A percentile compares a stretch with the other conserved stretches of the same genome.
Evolutionary conservation across 2,797 vertebrate genomes (phyloP).

Genomic region (Apogon talboti): DNA sequence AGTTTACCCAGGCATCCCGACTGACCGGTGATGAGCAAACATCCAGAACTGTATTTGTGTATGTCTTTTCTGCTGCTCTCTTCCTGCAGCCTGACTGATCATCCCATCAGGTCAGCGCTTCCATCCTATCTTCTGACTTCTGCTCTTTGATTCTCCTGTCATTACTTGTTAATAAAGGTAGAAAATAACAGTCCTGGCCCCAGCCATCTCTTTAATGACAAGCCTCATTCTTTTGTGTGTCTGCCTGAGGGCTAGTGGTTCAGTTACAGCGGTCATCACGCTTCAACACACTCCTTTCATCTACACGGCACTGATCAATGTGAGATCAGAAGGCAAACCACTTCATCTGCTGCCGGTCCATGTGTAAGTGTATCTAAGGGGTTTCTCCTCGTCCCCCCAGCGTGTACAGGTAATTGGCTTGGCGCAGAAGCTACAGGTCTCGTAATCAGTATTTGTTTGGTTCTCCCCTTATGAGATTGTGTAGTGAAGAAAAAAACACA

Average conservation of each 20-base stretch:
- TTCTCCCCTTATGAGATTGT: conserved; percentile 16
- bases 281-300: conserved; percentile 66
- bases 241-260: conserved; percentile 34
- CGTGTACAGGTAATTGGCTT: conserved; percentile 48
- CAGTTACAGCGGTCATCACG: conserved; percentile 39
- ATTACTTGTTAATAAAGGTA: conserved; percentile 82
- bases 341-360: conserved; percentile 53
- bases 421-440: conserved; percentile 37
- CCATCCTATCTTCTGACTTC: conserved; percentile 21
- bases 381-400: conserved; percentile 16
- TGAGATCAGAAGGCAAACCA: conserved; percentile 57
- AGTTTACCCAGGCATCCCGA: conserved; percentile 70
- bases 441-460: conserved; percentile 18
- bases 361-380: conserved; percentile 30
- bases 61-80: conserved; percentile 5
- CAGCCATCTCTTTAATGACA: conserved; percentile 66
- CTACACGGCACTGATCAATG: conserved; percentile 66
- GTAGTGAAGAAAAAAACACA: conserved; percentile 7
- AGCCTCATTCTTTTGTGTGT: conserved; percentile 50
- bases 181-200: conserved; percentile 78
- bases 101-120: conserved; percentile 34
- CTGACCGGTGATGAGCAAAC: conserved; percentile 49
- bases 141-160: conserved; percentile 72
- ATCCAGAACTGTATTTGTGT: conserved; percentile 44
- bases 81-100: conserved; percentile 32